A percentile compares a stretch with the other conserved stretches of the same genome.
Conservation (phyloP, 2,888 invertebrate species). For the Deilephila porcellus region DNA sequence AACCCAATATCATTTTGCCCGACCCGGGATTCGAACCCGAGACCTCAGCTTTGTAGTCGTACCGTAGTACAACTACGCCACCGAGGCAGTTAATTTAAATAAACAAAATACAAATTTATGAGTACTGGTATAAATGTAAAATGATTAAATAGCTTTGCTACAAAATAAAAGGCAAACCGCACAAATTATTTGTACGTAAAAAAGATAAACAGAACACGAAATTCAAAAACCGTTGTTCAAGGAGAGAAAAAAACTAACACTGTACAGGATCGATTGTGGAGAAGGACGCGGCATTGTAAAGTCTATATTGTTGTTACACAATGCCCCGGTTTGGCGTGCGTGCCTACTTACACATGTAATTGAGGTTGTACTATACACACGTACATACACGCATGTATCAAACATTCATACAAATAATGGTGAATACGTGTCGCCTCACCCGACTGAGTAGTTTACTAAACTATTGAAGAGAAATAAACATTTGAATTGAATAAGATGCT, state of each 20-base stretch:
- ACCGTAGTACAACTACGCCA: too few relatives aligned
- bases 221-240: conserved; percentile 4
- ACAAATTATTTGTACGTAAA: background rate
- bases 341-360: conserved; percentile 8
- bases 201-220: background rate
- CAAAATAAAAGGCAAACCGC: background rate
- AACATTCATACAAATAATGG: too few relatives aligned
- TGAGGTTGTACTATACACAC: background rate
- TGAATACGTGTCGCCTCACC: too few relatives aligned
- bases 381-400: conserved; percentile 1
- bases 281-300: conserved; percentile 26
- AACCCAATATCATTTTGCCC: too few relatives aligned
- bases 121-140: too few relatives aligned
- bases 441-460: too few relatives aligned
- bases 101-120: too few relatives aligned
- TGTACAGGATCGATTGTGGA: conserved; percentile 20
- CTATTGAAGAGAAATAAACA: background rate
- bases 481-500: background rate
- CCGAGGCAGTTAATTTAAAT: too few relatives aligned
- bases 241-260: conserved; percentile 11
- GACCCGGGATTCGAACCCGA: too few relatives aligned
- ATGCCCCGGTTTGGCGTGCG: conserved; percentile 9
- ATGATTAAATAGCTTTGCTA: too few relatives aligned
- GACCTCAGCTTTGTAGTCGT: too few relatives aligned
- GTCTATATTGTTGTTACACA: conserved; percentile 22